phyloP scores from a whole-genome alignment of 2,113 vertebrate species.

The Lagopus muta region DNA sequence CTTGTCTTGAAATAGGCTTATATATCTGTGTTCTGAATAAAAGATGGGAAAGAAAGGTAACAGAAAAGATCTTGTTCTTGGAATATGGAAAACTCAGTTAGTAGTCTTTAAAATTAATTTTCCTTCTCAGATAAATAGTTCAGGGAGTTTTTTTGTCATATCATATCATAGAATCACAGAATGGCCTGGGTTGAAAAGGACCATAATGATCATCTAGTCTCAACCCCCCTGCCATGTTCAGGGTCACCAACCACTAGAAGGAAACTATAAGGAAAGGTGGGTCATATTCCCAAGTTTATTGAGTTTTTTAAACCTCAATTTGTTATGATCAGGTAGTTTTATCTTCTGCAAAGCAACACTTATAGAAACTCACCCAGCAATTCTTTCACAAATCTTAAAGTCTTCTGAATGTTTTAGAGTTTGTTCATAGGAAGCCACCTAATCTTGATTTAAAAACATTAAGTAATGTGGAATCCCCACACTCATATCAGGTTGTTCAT shows the following conservation, averaged over 20 bases:
- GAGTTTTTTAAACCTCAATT: neutral
- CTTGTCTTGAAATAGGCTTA: neutral
- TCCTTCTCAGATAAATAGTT: neutral
- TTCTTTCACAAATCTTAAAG: neutral
- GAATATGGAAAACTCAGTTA: neutral
- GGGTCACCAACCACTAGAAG: no score
- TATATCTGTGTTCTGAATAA: constrained; percentile 18
- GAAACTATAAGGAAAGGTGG: neutral
- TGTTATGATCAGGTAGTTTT: neutral
- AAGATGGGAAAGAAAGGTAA: neutral
- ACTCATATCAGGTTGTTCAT: neutral
- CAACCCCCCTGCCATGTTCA: no score
- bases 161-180: neutral
- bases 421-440: neutral
- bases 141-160: neutral
- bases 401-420: neutral
- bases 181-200: no score
- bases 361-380: neutral
- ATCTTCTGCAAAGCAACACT: neutral
- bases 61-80: neutral
- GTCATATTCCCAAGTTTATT: neutral
- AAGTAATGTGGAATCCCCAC: neutral
- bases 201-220: no score
- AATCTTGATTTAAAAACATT: constrained; percentile 4
- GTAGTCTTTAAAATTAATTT: constrained; percentile 26